A percentile compares a stretch with the other conserved stretches of the same genome.
phyloP scores from a whole-genome alignment of 2,888 invertebrate genomes.

The Cephus rjabovi region DNA sequence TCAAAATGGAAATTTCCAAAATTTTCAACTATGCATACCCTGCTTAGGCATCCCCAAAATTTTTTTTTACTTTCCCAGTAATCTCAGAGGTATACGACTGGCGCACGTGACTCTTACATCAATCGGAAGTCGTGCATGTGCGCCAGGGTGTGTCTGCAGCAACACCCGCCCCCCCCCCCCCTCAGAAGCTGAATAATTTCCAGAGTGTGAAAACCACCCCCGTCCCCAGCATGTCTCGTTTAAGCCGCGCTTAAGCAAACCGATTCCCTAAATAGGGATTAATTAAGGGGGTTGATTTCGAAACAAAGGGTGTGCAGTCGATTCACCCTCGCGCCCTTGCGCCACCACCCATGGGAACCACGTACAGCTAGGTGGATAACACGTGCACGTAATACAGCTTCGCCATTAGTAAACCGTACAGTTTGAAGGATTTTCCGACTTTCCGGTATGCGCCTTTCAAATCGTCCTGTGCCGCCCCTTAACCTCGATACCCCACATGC shows the following conservation, averaged over 20 bases:
- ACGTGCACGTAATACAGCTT: neutral
- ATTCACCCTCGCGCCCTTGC: neutral
- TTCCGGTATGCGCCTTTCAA: neutral
- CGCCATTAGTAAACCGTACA: neutral
- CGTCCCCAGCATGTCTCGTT: slow-evolving; percentile 27
- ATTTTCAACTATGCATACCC: neutral
- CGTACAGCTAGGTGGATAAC: too few species aligned
- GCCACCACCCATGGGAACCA: neutral
- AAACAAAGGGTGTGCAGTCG: slow-evolving; percentile 32
- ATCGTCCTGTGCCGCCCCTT: neutral
- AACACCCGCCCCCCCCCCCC: neutral
- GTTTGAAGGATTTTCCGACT: neutral
- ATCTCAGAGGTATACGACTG: neutral
- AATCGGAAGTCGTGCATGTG: neutral
- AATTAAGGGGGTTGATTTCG: slow-evolving; percentile 54
- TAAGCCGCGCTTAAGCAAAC: slow-evolving; percentile 48
- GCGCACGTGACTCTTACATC: neutral
- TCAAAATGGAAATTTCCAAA: neutral
- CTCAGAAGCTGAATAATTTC: slow-evolving; percentile 35
- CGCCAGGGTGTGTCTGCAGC: neutral
- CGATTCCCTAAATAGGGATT: slow-evolving; percentile 57
- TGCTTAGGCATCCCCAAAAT: neutral
- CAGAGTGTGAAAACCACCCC: slow-evolving; percentile 24
- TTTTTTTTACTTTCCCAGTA: neutral
- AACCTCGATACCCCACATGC: neutral